phyloP scores from a whole-genome alignment of 1,140 invertebrate species.

The Diachasmimorpha longicaudata region DNA sequence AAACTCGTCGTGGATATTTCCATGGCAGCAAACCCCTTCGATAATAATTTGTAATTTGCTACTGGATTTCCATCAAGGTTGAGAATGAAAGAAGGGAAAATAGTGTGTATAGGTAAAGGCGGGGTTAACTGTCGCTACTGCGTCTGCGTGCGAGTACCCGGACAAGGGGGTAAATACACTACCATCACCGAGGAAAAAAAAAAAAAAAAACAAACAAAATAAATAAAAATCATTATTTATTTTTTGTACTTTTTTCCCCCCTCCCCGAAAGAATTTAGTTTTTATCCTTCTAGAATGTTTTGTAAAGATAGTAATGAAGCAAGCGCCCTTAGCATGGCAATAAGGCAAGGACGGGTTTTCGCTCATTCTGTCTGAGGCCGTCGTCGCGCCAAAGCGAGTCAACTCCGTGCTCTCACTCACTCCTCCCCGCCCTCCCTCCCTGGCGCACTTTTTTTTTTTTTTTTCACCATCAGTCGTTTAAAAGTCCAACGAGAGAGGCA shows the following conservation, averaged over 20 bases:
- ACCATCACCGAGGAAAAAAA: not conserved
- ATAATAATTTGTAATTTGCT: slow-evolving; percentile 7
- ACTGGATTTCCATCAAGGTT: slow-evolving; percentile 6
- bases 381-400: not conserved
- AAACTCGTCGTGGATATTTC: slow-evolving; percentile 3
- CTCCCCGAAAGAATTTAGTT: not conserved
- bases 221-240: not conserved
- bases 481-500: not conserved
- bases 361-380: slow-evolving; percentile 1
- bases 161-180: not conserved
- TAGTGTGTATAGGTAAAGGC: not conserved
- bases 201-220: not conserved
- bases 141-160: not conserved
- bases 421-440: not conserved
- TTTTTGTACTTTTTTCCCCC: not conserved
- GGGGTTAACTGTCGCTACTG: not conserved
- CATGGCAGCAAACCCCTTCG: not conserved
- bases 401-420: not conserved
- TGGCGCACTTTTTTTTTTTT: not conserved
- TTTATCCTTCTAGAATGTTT: not conserved
- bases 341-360: slow-evolving; percentile 10
- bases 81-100: not conserved
- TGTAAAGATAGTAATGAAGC: slow-evolving; percentile 9
- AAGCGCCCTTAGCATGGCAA: slow-evolving; percentile 6
- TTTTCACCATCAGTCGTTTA: not conserved